A percentile compares a stretch with the other conserved stretches of the same genome.
phyloP scores from a whole-genome alignment of 2,888 invertebrate species.

The Lepidocyrtoides sp. region DNA sequence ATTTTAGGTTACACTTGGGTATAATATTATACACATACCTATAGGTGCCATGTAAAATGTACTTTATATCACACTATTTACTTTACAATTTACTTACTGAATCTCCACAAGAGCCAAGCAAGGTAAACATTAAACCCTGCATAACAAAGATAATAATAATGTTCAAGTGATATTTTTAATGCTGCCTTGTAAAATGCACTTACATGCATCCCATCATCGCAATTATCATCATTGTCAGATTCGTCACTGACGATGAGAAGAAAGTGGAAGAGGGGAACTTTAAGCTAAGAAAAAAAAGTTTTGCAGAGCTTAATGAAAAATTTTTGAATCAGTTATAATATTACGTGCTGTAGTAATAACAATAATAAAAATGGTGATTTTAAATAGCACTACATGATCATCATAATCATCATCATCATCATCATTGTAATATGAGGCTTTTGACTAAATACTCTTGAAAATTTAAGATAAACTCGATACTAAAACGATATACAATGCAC shows the following conservation, averaged over 20 bases:
- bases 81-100: conserved; percentile 12
- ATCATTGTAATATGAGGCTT: background rate
- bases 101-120: conserved; percentile 12
- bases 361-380: conserved; percentile 48
- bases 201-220: conserved; percentile 28
- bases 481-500: no score
- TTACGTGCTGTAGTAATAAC: conserved; percentile 50
- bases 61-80: conserved; percentile 25
- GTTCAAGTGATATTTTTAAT: conserved; percentile 46
- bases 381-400: conserved; percentile 2
- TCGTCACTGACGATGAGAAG: conserved; percentile 29
- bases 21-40: background rate
- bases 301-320: background rate
- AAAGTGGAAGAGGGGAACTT: conserved; percentile 52
- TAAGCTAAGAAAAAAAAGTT: background rate
- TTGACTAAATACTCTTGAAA: conserved; percentile 15
- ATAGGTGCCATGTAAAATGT: conserved; percentile 12
- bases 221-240: conserved; percentile 35
- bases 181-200: conserved; percentile 46
- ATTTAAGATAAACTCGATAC: background rate
- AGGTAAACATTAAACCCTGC: conserved; percentile 55
- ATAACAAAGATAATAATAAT: conserved; percentile 15
- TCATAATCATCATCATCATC: background rate
- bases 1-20: background rate
- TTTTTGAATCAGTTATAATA: conserved; percentile 48